Percentiles rank a stretch among this genome's conserved stretches.
Evolutionary conservation across 2,113 vertebrate species (phyloP).

Genomic region (Bufo bufo): DNA sequence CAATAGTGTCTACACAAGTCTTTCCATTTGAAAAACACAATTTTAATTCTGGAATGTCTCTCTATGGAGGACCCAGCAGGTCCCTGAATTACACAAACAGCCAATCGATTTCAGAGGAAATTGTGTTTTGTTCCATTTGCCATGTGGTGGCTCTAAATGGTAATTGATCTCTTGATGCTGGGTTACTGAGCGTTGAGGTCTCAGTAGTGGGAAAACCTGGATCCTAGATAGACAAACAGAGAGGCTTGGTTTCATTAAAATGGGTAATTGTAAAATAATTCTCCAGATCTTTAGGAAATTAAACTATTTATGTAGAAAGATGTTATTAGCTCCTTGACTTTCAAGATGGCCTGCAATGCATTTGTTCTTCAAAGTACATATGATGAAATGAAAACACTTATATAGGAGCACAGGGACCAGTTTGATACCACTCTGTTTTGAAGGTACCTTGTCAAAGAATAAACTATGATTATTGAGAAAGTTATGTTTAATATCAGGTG

Average conservation of each 20-base stretch:
- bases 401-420: conserved; percentile 13
- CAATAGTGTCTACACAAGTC: too few species aligned
- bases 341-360: conserved; percentile 9
- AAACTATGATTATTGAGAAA: too few species aligned
- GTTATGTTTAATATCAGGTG: too few species aligned
- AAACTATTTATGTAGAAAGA: not conserved
- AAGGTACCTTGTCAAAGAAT: not conserved
- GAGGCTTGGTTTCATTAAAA: not conserved
- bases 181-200: not conserved
- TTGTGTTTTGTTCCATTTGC: not conserved
- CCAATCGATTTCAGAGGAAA: not conserved
- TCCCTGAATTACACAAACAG: not conserved
- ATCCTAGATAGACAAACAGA: too few species aligned
- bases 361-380: not conserved
- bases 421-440: not conserved
- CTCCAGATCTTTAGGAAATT: not conserved
- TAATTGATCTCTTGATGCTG: not conserved
- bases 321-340: not conserved
- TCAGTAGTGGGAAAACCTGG: not conserved
- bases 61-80: not conserved
- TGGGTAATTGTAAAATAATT: not conserved
- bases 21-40: too few species aligned
- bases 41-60: too few species aligned
- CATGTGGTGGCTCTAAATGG: not conserved
- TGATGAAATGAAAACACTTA: conserved; percentile 14